Conservation (phyloP, 2,113 vertebrate species). For the Bujurquina vittata region DNA sequence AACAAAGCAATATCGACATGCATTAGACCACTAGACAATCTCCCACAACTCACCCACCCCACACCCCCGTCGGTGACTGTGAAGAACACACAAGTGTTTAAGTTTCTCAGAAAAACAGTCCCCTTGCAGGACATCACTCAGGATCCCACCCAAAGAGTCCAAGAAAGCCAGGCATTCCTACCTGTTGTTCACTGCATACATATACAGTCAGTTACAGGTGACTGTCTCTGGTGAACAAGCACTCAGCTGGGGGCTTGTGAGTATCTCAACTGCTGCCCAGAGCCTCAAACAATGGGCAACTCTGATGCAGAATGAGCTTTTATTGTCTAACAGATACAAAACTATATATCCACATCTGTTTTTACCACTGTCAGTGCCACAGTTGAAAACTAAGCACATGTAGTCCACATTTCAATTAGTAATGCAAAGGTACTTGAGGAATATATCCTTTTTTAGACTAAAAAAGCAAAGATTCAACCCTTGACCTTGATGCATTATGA, state of each 20-base stretch:
- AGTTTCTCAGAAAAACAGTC: background rate
- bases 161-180: background rate
- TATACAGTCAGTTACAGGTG: background rate
- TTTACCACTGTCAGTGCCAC: background rate
- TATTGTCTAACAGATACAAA: background rate
- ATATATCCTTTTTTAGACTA: rapidly evolving
- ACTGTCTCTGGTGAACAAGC: background rate
- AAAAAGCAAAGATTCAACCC: background rate
- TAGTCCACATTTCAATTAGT: background rate
- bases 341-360: rapidly evolving
- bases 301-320: background rate
- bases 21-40: background rate
- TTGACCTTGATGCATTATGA: too few species aligned
- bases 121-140: background rate
- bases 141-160: background rate
- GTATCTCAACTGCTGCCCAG: background rate
- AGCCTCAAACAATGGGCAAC: background rate
- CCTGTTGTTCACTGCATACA: background rate
- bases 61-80: background rate
- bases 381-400: background rate
- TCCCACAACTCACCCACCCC: too few species aligned
- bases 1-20: background rate
- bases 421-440: background rate
- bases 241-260: background rate
- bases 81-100: background rate